These are phyloP conservation scores for Cepphus grylle DNA, from an alignment of 2,113 vertebrate species.

Conservation along the genomic window DNA sequence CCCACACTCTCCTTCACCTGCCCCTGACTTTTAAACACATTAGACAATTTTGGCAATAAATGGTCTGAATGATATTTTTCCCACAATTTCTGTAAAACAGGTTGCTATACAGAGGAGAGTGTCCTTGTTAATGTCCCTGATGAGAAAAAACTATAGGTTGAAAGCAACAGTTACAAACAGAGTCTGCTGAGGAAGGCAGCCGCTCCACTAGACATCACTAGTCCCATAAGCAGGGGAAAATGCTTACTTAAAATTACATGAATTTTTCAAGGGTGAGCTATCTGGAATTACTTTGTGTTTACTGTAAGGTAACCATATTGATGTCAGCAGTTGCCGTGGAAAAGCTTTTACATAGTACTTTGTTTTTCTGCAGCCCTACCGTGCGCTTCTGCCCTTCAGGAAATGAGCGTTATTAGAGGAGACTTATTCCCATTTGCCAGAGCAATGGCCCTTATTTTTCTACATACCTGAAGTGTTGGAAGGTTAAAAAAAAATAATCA, in stretches of 20 bases:
- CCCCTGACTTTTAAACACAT: neutral
- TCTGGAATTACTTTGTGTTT: neutral
- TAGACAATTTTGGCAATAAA: neutral
- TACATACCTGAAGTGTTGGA: neutral
- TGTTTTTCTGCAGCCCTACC: neutral
- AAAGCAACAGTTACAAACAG: neutral
- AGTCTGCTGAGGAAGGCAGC: neutral
- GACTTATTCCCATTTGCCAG: neutral
- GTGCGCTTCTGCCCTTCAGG: neutral
- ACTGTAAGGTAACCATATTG: neutral
- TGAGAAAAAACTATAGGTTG: neutral
- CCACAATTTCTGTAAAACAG: neutral
- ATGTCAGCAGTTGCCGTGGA: neutral
- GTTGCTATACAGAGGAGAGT: neutral
- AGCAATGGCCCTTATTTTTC: neutral
- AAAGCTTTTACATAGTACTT: neutral
- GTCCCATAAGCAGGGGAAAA: neutral
- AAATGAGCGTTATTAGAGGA: neutral
- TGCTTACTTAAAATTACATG: neutral
- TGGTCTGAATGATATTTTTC: neutral
- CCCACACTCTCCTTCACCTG: neutral
- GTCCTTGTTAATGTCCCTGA: neutral
- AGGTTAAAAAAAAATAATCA: neutral
- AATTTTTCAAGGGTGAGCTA: neutral
- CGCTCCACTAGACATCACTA: rapidly evolving